phyloP scores from a whole-genome alignment of 2,113 vertebrate genomes.

The Procapra przewalskii region DNA sequence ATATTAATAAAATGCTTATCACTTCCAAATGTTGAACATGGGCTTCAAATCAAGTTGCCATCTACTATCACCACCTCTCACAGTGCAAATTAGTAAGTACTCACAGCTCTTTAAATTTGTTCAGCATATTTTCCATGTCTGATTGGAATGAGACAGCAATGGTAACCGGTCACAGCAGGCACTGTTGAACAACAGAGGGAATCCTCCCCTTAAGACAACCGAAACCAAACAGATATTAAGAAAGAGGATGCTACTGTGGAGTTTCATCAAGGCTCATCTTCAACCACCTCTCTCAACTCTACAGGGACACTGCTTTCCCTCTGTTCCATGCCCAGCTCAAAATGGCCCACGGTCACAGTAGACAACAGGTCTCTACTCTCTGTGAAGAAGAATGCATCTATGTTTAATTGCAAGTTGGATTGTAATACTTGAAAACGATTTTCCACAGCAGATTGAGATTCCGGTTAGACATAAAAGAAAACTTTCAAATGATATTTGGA shows the following conservation, averaged over 20 bases:
- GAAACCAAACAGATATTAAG: not conserved
- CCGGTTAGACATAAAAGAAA: not conserved
- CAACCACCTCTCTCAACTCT: not conserved
- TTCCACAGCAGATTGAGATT: not conserved
- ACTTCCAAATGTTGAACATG: not conserved
- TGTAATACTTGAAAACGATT: not conserved
- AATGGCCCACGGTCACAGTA: not conserved
- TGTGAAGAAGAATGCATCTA: not conserved
- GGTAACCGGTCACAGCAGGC: not conserved
- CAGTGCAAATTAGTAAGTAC: not conserved
- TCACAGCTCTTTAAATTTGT: not conserved
- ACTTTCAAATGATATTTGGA: not conserved
- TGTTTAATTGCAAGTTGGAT: not conserved
- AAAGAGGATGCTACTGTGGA: not conserved
- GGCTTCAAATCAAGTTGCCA: not conserved
- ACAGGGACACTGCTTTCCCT: not conserved
- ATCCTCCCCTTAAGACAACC: not conserved
- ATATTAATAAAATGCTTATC: not conserved
- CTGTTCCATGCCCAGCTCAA: not conserved
- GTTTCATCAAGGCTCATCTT: not conserved
- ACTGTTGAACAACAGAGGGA: not conserved
- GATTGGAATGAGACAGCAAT: not conserved
- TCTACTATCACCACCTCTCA: not conserved
- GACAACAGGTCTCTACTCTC: not conserved
- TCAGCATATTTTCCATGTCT: not conserved